Evolutionary conservation across 2,797 vertebrate species (phyloP).

Genomic region (Diplodus puntazzo): DNA sequence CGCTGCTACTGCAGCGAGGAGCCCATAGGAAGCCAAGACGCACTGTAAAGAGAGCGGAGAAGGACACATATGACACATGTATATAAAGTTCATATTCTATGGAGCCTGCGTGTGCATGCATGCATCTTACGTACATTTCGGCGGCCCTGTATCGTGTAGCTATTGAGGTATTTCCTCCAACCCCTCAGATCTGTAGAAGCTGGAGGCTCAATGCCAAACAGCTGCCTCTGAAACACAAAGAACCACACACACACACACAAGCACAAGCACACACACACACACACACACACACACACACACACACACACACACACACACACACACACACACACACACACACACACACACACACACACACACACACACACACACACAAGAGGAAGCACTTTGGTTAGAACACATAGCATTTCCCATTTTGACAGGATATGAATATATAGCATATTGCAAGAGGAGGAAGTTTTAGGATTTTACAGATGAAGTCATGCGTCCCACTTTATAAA

Average conservation of each 20-base stretch:
- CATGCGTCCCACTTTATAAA: neutral
- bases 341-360: neutral
- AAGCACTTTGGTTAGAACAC: neutral
- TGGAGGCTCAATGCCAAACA: slow-evolving; percentile 73
- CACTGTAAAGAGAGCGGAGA: slow-evolving; percentile 64
- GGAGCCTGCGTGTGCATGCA: neutral
- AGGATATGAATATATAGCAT: neutral
- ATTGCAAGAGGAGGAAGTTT: neutral
- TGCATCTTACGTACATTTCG: slow-evolving; percentile 69
- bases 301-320: neutral
- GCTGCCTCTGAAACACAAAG: slow-evolving; percentile 72
- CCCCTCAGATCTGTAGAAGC: slow-evolving; percentile 68
- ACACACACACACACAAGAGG: neutral
- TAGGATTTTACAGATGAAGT: neutral
- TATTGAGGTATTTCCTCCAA: slow-evolving; percentile 81
- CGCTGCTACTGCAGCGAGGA: slow-evolving; percentile 58
- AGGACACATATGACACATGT: neutral
- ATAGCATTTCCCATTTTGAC: neutral
- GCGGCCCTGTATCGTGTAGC: slow-evolving; percentile 75
- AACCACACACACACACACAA: neutral
- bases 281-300: neutral
- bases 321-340: neutral
- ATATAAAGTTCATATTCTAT: too few species aligned
- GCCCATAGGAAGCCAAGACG: slow-evolving; percentile 74
- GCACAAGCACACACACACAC: neutral